phyloP scores from a whole-genome alignment of 2,113 vertebrate species.

The Amazona guildingii region DNA sequence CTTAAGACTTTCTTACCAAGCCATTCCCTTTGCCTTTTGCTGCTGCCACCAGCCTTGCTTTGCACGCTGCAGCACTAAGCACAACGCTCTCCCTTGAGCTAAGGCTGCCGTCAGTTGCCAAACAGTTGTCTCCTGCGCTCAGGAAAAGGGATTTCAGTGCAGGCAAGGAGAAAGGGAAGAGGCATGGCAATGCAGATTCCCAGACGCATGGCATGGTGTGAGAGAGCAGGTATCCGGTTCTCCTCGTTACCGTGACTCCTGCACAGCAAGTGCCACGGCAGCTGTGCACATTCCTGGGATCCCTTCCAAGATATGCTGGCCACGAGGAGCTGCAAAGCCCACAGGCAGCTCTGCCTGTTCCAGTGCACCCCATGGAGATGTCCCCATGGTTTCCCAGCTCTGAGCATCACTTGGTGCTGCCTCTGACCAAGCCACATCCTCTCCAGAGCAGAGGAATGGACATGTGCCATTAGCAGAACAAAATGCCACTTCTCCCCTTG shows the following conservation, averaged over 20 bases:
- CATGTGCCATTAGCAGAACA: rapidly evolving
- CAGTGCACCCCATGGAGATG: not conserved
- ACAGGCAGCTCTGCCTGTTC: not conserved
- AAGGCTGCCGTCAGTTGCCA: not conserved
- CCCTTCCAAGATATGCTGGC: not conserved
- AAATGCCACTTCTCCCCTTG: not conserved
- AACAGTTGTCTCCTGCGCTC: not conserved
- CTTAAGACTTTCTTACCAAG: not conserved
- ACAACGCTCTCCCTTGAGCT: not conserved
- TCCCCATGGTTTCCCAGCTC: rapidly evolving
- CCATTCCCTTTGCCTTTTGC: not conserved
- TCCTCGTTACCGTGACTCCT: rapidly evolving
- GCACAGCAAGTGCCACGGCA: rapidly evolving
- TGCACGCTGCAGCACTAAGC: not conserved
- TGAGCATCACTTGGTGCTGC: not conserved
- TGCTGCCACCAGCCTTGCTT: not conserved
- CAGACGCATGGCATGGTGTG: rapidly evolving
- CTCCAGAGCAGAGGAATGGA: not conserved
- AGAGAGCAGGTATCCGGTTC: not conserved
- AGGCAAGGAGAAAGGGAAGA: not conserved
- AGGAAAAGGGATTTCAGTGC: not conserved
- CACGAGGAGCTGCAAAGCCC: not conserved
- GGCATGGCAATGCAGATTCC: rapidly evolving
- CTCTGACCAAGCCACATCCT: rapidly evolving
- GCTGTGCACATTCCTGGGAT: not conserved